Conservation (phyloP, 2,888 invertebrate genomes). For the Alsophila aescularia region DNA sequence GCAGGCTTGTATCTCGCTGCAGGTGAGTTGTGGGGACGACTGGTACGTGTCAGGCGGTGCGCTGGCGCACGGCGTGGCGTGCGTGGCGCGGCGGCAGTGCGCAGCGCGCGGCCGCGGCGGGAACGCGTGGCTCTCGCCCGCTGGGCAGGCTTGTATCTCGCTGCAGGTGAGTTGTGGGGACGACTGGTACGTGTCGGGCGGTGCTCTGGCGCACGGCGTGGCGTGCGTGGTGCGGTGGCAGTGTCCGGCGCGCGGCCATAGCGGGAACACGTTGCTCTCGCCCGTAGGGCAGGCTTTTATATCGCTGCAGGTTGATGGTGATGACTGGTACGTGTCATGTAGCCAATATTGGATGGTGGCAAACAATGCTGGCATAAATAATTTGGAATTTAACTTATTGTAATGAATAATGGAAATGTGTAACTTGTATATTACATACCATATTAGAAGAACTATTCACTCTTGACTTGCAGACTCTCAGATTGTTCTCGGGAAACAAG, state of each 20-base stretch:
- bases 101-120: slow-evolving; percentile 87
- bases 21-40: slow-evolving; percentile 86
- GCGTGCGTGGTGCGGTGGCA: slow-evolving; percentile 92
- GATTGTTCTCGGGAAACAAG: no score
- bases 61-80: slow-evolving; percentile 90
- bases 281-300: slow-evolving; percentile 96
- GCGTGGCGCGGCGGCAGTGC: slow-evolving; percentile 92
- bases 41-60: slow-evolving; percentile 84
- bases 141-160: slow-evolving; percentile 96
- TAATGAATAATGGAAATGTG: no score
- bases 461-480: no score
- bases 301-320: slow-evolving; percentile 91
- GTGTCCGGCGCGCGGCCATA: slow-evolving; percentile 87
- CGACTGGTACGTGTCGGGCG: no score
- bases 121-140: slow-evolving; percentile 95
- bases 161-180: slow-evolving; percentile 88
- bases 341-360: no score
- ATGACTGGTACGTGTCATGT: no score
- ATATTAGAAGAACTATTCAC: no score
- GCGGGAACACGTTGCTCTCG: slow-evolving; percentile 94
- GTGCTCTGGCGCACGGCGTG: slow-evolving; percentile 88
- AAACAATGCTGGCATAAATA: no score
- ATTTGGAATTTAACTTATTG: no score
- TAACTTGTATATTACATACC: no score
- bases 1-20: slow-evolving; percentile 95